Percentiles rank a stretch among this genome's conserved stretches.
Conservation (phyloP, 1,140 invertebrate genomes). For the Medauroidea extradentata region DNA sequence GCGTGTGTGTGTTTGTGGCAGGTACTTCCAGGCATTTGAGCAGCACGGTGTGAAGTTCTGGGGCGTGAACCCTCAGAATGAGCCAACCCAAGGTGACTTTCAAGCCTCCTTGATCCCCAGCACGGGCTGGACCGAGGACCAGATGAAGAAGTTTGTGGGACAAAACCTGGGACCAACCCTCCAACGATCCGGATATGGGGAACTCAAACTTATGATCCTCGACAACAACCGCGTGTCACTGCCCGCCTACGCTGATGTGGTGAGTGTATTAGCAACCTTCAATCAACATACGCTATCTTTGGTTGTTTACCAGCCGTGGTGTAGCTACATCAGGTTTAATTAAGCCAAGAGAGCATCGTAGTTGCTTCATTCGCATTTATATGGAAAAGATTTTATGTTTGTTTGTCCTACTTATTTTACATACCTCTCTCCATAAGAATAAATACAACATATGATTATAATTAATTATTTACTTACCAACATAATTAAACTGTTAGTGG, state of each 20-base stretch:
- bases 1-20: no score
- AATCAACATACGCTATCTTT: no score
- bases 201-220: slow-evolving; percentile 49
- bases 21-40: slow-evolving; percentile 57
- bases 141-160: slow-evolving; percentile 49
- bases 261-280: slow-evolving; percentile 25
- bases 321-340: no score
- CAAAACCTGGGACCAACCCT: slow-evolving; percentile 49
- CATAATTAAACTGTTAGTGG: no score
- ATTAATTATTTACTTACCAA: no score
- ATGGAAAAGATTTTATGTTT: no score
- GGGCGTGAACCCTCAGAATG: slow-evolving; percentile 55
- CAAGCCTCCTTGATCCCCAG: slow-evolving; percentile 49
- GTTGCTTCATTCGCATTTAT: no score
- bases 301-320: no score
- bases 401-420: no score
- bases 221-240: slow-evolving; percentile 52
- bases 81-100: slow-evolving; percentile 13
- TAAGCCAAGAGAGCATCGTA: no score
- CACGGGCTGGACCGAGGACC: slow-evolving; percentile 50
- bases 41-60: slow-evolving; percentile 51
- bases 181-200: slow-evolving; percentile 34
- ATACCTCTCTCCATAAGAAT: no score
- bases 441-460: no score
- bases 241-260: slow-evolving; percentile 47